Percentiles rank a stretch among this genome's conserved stretches.
Evolutionary conservation across 2,113 vertebrate species (phyloP).

Genomic region (Anhinga anhinga): DNA sequence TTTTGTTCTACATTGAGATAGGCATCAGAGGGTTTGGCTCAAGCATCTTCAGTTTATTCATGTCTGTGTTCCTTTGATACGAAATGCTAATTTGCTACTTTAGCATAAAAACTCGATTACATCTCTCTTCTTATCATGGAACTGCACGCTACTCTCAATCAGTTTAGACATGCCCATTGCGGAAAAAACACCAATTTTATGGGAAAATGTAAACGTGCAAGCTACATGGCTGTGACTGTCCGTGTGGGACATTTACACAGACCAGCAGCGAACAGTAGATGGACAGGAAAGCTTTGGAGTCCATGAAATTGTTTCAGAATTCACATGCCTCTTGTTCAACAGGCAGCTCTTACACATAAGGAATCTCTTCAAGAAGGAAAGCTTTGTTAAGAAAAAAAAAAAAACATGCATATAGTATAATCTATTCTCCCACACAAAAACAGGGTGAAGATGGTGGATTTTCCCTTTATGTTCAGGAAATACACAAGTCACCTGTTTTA

Average conservation of each 20-base stretch:
- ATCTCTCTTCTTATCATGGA: conserved; percentile 46
- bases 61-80: conserved; percentile 56
- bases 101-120: conserved; percentile 58
- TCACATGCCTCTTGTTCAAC: neutral
- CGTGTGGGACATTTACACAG: neutral
- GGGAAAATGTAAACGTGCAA: neutral
- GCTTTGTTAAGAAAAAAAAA: neutral
- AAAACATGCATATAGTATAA: neutral
- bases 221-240: neutral
- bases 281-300: neutral
- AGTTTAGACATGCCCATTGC: neutral
- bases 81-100: conserved; percentile 59
- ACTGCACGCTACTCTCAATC: neutral
- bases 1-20: conserved; percentile 19
- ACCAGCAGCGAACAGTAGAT: neutral
- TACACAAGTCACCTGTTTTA: conserved; percentile 45
- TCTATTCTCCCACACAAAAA: conserved; percentile 9
- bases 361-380: neutral
- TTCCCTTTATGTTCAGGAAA: conserved; percentile 39
- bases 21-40: conserved; percentile 56
- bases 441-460: neutral
- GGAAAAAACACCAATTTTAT: neutral
- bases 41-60: conserved; percentile 9
- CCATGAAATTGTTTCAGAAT: neutral
- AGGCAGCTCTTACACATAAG: neutral